phyloP scores from a whole-genome alignment of 2,797 vertebrate species.

The Masticophis lateralis region DNA sequence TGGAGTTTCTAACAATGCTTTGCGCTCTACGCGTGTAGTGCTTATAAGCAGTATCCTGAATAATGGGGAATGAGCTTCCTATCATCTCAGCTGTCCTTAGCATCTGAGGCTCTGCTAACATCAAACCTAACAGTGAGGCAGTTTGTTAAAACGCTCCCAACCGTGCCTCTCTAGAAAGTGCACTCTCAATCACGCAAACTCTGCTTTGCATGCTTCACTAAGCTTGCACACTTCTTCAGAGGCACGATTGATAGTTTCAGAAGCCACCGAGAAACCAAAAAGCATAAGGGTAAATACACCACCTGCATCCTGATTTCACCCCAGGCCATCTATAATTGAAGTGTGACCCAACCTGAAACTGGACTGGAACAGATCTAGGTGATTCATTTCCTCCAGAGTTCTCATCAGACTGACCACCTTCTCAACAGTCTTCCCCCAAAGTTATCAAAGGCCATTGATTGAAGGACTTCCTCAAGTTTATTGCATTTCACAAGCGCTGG shows the following conservation, averaged over 20 bases:
- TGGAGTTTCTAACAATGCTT: too few relatives aligned
- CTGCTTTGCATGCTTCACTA: too few relatives aligned
- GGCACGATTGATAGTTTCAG: neutral
- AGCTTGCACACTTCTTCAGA: too few relatives aligned
- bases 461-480: neutral
- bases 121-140: too few relatives aligned
- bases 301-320: neutral
- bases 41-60: too few relatives aligned
- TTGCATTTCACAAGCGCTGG: neutral
- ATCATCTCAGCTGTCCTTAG: too few relatives aligned
- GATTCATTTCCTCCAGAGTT: neutral
- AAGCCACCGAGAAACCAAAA: neutral
- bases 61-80: too few relatives aligned
- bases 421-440: neutral
- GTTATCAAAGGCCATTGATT: neutral
- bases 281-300: neutral
- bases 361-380: neutral
- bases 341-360: neutral
- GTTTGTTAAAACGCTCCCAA: too few relatives aligned
- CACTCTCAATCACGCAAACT: too few relatives aligned
- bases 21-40: too few relatives aligned
- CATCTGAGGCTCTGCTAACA: too few relatives aligned
- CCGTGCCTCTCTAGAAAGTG: too few relatives aligned
- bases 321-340: neutral
- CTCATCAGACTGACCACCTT: neutral